Base-by-base conservation (phyloP, 2,797 vertebrate species). In the Anguilla anguilla region DNA sequence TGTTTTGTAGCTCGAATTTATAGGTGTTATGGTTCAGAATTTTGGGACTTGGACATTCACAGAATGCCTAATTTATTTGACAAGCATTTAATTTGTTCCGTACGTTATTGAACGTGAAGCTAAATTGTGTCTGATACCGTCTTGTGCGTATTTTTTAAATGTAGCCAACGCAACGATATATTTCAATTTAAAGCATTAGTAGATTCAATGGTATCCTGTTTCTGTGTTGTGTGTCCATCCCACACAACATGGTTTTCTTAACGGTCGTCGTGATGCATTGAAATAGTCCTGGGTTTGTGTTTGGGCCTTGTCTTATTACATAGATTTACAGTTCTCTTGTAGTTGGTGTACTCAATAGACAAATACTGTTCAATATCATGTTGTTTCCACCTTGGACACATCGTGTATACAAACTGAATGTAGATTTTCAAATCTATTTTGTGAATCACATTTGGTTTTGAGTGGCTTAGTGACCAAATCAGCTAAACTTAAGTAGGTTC, bases 1-100 rank as follows among this genome's bases (percentile, higher is more conserved):
- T 82, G 79, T 28, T 82, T 81, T 46, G 77, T 49, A 28, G 77
- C 15, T 81, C 77, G 35, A 49, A 81, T 81, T 19, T 81, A 17
- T 81, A 10, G 77, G 19, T 81, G 39, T 49, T 82, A 46, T n/a
- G 79, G 22, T 51, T n/a, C 39, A n/a, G 51, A 82, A 82, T 49
- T 22, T 25, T 17, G 43, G 79, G 79, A 82, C 9, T 51, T 35
- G 43, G 19, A 82, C 17, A 22, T 82, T 51, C 1, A 51, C 25
- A 82, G 25, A 82, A 82, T 82, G 22, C 79, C 46, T 82, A 49
- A 82, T 49, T 82, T 25, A 51, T 79, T 46, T 79, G 3, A 28
- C 22, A 51, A 22, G 43, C 22, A 51, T 82, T n/a, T 82, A 25
- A 51, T 82, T 82, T 82, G 77, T 49, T 51, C 22, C 22, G 46